A percentile compares a stretch with the other conserved stretches of the same genome.
Conservation (phyloP, 2,113 vertebrate genomes). For the Ictalurus furcatus region DNA sequence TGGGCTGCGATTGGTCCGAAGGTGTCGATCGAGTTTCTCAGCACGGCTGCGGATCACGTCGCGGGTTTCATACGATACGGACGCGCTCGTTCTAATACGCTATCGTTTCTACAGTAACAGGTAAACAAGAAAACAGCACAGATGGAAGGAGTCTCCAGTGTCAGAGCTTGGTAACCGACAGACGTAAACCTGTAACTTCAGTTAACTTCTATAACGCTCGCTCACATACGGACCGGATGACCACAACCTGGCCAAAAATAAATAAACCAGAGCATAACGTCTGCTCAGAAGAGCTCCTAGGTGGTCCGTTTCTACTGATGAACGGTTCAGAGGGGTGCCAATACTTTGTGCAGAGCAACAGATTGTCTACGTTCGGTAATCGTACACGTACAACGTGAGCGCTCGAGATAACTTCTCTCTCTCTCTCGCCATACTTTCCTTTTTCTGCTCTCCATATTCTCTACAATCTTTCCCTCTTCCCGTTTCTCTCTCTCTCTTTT, state of each 20-base stretch:
- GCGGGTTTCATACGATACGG: background rate
- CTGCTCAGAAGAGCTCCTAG: background rate
- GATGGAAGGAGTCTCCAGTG: constrained; percentile 2
- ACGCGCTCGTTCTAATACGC: background rate
- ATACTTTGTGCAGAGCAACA: background rate
- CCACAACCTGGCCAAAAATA: background rate
- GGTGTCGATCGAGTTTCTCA: background rate
- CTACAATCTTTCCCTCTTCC: background rate
- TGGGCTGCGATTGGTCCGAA: background rate
- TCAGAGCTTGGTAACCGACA: background rate
- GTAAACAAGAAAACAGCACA: background rate
- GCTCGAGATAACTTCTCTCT: background rate
- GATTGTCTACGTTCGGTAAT: background rate
- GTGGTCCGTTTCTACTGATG: background rate
- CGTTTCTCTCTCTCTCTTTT: background rate
- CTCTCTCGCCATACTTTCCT: background rate
- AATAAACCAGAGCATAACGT: background rate
- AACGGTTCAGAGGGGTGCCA: background rate
- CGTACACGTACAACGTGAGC: background rate
- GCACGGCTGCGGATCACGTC: background rate
- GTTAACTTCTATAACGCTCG: background rate
- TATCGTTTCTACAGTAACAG: background rate
- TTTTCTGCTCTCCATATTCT: background rate
- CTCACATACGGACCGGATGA: background rate
- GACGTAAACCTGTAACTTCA: background rate